These are phyloP conservation scores for Vulpes lagopus DNA, from an alignment of 2,113 vertebrate species.

Conservation along the genomic window DNA sequence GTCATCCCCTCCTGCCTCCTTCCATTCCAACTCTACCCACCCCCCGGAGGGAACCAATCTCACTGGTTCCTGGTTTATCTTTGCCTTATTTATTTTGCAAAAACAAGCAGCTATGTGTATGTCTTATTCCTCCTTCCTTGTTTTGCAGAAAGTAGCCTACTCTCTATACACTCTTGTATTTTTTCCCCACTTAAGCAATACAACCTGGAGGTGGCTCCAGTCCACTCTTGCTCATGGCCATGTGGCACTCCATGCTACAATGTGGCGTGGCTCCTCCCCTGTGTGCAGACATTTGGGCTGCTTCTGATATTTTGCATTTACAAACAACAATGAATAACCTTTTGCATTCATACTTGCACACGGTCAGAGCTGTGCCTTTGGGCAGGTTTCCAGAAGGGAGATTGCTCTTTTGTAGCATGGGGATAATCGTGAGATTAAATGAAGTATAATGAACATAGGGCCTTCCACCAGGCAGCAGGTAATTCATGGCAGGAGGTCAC, in stretches of 20 bases:
- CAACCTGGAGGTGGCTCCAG: neutral
- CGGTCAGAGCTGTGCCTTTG: neutral
- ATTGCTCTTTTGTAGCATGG: neutral
- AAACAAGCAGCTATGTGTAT: neutral
- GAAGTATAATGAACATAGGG: rapidly evolving
- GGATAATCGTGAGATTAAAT: neutral
- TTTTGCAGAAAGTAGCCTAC: neutral
- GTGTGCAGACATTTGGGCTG: neutral
- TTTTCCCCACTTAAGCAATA: neutral
- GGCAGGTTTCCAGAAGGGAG: neutral
- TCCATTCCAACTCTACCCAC: neutral
- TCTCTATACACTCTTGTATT: neutral
- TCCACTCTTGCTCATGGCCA: neutral
- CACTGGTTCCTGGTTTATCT: neutral
- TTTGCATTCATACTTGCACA: neutral
- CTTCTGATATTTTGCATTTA: neutral
- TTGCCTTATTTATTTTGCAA: neutral
- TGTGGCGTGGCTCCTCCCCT: neutral
- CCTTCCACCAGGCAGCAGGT: neutral
- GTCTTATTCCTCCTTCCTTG: neutral
- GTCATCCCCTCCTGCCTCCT: neutral
- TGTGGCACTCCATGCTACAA: neutral
- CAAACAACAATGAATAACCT: neutral
- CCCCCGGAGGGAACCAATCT: neutral
- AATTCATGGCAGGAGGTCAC: rapidly evolving